phyloP scores from a whole-genome alignment of 1,140 invertebrate genomes.

The Pissodes strobi region DNA sequence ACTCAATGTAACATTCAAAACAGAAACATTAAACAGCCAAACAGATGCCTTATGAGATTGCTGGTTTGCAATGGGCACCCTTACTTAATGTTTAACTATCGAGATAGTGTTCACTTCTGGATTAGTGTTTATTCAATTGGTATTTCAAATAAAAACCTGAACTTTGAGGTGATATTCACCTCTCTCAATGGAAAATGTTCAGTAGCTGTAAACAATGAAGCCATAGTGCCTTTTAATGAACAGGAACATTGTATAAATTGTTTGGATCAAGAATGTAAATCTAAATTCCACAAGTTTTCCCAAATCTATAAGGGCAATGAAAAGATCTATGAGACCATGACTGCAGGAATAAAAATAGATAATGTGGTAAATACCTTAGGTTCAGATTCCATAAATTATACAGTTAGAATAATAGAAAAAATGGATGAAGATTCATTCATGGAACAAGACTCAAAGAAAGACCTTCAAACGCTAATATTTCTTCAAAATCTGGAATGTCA shows the following conservation, averaged over 20 bases:
- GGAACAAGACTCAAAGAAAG: slow-evolving; percentile 5
- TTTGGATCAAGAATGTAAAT: slow-evolving; percentile 7
- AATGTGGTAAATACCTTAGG: slow-evolving; percentile 1
- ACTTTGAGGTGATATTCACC: neutral
- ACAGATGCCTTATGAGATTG: slow-evolving; percentile 2
- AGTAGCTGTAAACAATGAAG: slow-evolving; percentile 3
- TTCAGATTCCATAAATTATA: slow-evolving; percentile 5
- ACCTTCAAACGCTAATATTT: slow-evolving; percentile 5
- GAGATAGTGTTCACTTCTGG: neutral
- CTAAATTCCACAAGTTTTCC: slow-evolving; percentile 1
- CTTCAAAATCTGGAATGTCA: slow-evolving; percentile 8
- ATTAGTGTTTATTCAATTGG: slow-evolving; percentile 12
- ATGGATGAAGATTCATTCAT: neutral
- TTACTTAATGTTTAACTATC: slow-evolving; percentile 10
- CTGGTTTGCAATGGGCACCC: slow-evolving; percentile 1
- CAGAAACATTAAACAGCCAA: slow-evolving; percentile 9
- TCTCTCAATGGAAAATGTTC: slow-evolving; percentile 13
- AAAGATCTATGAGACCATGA: slow-evolving; percentile 7
- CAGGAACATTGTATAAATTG: slow-evolving; percentile 8
- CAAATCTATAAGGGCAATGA: neutral
- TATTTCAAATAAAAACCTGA: neutral
- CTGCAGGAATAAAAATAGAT: neutral
- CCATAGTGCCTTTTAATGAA: slow-evolving; percentile 6
- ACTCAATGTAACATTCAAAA: slow-evolving; percentile 5
- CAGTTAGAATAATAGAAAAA: neutral